These are phyloP conservation scores for Pseudomugil tenellus DNA, from an alignment of 2,797 vertebrate species.

Conservation along the genomic window DNA sequence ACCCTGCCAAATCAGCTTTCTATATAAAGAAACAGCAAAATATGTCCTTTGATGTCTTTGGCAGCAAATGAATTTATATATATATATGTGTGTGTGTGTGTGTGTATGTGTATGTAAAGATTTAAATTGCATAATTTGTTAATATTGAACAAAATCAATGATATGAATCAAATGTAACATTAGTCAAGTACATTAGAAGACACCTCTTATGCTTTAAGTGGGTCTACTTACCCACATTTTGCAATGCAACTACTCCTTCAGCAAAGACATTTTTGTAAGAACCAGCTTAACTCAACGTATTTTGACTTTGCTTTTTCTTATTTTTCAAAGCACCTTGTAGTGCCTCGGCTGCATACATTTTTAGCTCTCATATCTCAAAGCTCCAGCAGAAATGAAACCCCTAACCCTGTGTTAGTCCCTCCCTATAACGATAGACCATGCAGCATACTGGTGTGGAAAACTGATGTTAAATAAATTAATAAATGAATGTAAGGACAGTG, in stretches of 20 bases:
- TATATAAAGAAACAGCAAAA: too few species aligned
- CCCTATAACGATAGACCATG: conserved; percentile 16
- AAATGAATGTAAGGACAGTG: conserved; percentile 25
- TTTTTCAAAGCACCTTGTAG: conserved; percentile 41
- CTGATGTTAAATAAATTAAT: conserved; percentile 42
- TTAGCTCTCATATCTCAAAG: conserved; percentile 49
- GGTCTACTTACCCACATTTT: conserved; percentile 12
- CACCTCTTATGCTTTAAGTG: conserved; percentile 3
- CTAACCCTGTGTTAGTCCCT: conserved; percentile 40
- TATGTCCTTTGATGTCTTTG: too few species aligned
- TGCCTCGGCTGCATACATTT: conserved; percentile 34
- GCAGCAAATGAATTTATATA: too few species aligned
- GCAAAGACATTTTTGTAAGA: conserved; percentile 13
- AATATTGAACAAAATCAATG: too few species aligned
- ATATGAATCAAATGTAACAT: neutral
- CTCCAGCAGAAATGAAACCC: conserved; percentile 42
- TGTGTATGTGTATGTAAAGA: too few species aligned
- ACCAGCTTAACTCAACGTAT: conserved; percentile 28
- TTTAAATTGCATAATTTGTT: too few species aligned
- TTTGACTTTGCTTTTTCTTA: conserved; percentile 23
- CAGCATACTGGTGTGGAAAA: conserved; percentile 12
- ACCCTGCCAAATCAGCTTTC: too few species aligned
- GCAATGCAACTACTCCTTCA: conserved; percentile 11
- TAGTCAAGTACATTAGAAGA: neutral
- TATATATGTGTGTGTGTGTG: too few species aligned